Evolutionary conservation across 2,797 vertebrate species (phyloP).

Genomic region (Eutrigla gurnardus): DNA sequence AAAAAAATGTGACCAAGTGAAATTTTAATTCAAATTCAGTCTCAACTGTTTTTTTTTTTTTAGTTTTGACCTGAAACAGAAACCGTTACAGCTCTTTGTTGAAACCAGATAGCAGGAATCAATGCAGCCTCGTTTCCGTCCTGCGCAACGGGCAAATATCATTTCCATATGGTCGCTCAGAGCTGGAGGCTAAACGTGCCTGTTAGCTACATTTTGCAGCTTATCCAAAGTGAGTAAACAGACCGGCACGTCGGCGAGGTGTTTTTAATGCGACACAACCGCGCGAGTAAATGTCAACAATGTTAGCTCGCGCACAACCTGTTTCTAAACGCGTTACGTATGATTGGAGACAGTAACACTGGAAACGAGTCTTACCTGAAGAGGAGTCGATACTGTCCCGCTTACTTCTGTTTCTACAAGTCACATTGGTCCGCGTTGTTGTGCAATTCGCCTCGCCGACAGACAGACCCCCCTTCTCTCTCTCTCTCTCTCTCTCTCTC

Average conservation of each 20-base stretch:
- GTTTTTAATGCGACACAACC: neutral
- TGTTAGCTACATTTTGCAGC: slow-evolving; percentile 23
- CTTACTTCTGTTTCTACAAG: neutral
- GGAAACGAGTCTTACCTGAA: slow-evolving; percentile 51
- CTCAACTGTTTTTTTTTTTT: neutral
- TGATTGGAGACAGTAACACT: neutral
- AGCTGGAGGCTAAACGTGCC: neutral
- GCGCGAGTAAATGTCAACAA: slow-evolving; percentile 16
- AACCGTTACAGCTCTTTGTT: neutral
- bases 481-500: neutral
- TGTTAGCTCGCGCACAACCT: neutral
- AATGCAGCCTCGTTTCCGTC: slow-evolving; percentile 30
- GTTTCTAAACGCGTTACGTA: neutral
- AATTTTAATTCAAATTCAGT: neutral
- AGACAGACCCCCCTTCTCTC: slow-evolving; percentile 4
- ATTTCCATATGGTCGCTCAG: slow-evolving; percentile 38
- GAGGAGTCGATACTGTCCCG: slow-evolving; percentile 22
- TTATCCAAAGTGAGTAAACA: slow-evolving; percentile 13
- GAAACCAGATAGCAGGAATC: neutral
- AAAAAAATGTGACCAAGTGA: neutral
- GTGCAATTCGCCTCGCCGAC: slow-evolving; percentile 45
- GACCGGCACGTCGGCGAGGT: neutral
- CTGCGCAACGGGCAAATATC: slow-evolving; percentile 24
- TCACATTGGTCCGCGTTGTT: slow-evolving; percentile 46
- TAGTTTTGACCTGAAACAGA: too few relatives aligned